Percentiles rank a stretch among this genome's conserved stretches.
phyloP scores from a whole-genome alignment of 2,797 vertebrate genomes.

The Eulemur albifrons region DNA sequence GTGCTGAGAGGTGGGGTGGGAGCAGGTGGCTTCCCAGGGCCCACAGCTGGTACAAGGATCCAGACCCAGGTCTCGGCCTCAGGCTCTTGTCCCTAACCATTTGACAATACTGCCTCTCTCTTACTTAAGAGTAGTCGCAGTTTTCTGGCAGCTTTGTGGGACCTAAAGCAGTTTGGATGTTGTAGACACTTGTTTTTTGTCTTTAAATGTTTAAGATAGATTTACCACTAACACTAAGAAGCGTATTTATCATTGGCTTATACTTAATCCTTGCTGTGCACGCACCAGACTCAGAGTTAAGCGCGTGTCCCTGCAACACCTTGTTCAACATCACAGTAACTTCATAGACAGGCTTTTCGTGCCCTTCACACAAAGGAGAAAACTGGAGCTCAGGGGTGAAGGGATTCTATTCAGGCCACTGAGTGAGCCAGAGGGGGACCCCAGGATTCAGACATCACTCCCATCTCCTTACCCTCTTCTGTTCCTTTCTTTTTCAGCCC shows the following conservation, averaged over 20 bases:
- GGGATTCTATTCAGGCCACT: not conserved
- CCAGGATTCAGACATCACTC: not conserved
- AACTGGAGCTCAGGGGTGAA: not conserved
- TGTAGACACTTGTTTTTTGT: not conserved
- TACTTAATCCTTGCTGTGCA: not conserved
- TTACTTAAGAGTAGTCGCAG: not conserved
- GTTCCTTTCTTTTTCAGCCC: not conserved
- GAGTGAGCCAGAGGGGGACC: accelerated
- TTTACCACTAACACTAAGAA: accelerated
- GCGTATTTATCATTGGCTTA: not conserved
- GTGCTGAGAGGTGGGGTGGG: not conserved
- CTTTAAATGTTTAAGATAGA: not conserved
- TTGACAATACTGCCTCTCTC: not conserved
- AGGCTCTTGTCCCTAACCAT: not conserved
- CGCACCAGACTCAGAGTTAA: not conserved
- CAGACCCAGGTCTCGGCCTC: not conserved
- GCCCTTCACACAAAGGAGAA: not conserved
- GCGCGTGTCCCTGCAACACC: accelerated
- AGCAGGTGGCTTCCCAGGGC: not conserved
- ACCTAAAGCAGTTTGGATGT: not conserved
- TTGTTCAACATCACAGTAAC: not conserved
- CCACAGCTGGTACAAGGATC: not conserved
- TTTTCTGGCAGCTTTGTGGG: not conserved
- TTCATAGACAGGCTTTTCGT: not conserved
- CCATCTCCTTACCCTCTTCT: not conserved